These are phyloP conservation scores for Papilio protenor DNA, from an alignment of 2,888 invertebrate genomes.

Conservation along the genomic window DNA sequence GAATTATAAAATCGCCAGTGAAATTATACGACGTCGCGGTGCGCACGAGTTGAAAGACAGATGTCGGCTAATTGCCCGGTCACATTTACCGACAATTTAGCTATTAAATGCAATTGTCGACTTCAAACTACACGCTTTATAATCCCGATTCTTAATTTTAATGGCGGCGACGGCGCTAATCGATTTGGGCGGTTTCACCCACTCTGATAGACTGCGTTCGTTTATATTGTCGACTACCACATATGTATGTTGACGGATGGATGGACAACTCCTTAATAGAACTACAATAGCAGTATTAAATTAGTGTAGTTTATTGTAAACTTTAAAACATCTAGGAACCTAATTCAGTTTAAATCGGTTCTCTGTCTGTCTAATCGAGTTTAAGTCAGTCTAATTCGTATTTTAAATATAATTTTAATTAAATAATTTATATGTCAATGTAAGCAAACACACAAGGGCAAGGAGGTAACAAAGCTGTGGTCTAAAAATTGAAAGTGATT, in stretches of 20 bases:
- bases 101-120: slow-evolving; percentile 66
- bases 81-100: slow-evolving; percentile 58
- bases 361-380: too few species aligned
- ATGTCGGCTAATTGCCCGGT: slow-evolving; percentile 37
- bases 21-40: slow-evolving; percentile 39
- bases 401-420: background rate
- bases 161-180: slow-evolving; percentile 48
- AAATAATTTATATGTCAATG: background rate
- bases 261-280: background rate
- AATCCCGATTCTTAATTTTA: slow-evolving; percentile 48
- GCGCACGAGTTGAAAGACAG: slow-evolving; percentile 26
- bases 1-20: slow-evolving; percentile 42
- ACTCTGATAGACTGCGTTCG: background rate
- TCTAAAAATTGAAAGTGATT: slow-evolving; percentile 41
- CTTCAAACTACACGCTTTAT: slow-evolving; percentile 56
- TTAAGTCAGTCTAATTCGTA: background rate
- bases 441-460: background rate
- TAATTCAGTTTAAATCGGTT: background rate
- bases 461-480: slow-evolving; percentile 25
- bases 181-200: slow-evolving; percentile 45
- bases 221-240: background rate
- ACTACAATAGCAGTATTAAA: background rate
- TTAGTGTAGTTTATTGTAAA: background rate
- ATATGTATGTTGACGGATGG: too few species aligned
- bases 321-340: background rate